Evolutionary conservation across 2,888 invertebrate species (phyloP), one percentile per base, ranked within the genome.

Genomic region (Antheraea assamensis): DNA sequence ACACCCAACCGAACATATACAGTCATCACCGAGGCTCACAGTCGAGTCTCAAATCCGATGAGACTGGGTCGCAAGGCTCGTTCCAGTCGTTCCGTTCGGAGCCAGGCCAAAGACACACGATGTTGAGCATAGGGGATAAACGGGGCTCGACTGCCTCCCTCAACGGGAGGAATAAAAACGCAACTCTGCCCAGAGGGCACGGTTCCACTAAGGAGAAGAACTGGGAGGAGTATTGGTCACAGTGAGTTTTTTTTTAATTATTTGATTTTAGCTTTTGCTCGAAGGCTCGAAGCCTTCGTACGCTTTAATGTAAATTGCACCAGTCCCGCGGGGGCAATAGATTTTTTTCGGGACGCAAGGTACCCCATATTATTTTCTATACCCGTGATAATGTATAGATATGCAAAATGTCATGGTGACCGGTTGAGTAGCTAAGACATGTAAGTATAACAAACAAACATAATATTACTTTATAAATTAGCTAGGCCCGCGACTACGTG

Each of bases 211-310:
- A 87, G 79, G 91, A 92, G 79, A 93, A 90, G 82, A 89, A 88
- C 71, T 95, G 94, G 95, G 93, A 95, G 76, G 93, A 93, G 27
- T 95, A 95, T 79, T 95, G 95, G 95, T 88, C 93, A 1, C 87
- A 89, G 95, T 95, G 82, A 92, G 93, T 92, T 79, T 71, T 79
- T 75, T 75, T 73, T 64, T n/a, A n/a, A n/a, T n/a, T n/a, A n/a
- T n/a, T n/a, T n/a, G n/a, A n/a, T n/a, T n/a, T n/a, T n/a, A n/a
- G n/a, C n/a, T n/a, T n/a, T n/a, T n/a, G n/a, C n/a, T n/a, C n/a
- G n/a, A n/a, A n/a, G n/a, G n/a, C n/a, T n/a, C n/a, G n/a, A n/a
- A n/a, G n/a, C n/a, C n/a, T n/a, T n/a, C n/a, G n/a, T n/a, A n/a
- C n/a, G n/a, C n/a, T n/a, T n/a, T n/a, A n/a, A n/a, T n/a, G n/a